Percentiles rank a stretch among this genome's conserved stretches.
These are phyloP conservation scores for Tetrax tetrax DNA, from an alignment of 2,113 vertebrate genomes.

Conservation along the genomic window DNA sequence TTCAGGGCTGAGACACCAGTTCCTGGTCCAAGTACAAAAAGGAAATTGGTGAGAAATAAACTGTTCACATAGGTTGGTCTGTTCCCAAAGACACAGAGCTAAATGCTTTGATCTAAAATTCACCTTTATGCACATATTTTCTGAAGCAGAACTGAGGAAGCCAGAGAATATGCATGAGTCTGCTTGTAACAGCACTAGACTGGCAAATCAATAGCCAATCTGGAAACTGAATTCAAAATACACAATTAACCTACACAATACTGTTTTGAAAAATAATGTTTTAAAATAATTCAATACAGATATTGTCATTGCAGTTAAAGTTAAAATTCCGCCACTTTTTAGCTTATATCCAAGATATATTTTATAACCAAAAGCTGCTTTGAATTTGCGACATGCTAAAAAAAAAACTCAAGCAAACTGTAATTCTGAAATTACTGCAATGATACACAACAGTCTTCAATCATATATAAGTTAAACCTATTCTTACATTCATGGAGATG, in stretches of 20 bases:
- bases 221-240: constrained; percentile 9
- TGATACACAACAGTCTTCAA: background rate
- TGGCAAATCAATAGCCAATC: constrained; percentile 59
- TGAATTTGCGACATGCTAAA: background rate
- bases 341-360: background rate
- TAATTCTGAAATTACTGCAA: background rate
- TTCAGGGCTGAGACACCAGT: background rate
- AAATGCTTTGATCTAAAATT: background rate
- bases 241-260: background rate
- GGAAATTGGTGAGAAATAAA: background rate
- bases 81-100: background rate
- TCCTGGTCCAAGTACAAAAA: background rate
- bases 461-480: background rate
- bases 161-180: constrained; percentile 2
- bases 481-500: background rate
- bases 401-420: background rate
- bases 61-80: background rate
- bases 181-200: background rate
- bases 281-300: background rate
- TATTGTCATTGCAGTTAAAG: background rate
- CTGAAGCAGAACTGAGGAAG: background rate
- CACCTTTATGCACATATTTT: background rate
- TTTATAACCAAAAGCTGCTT: background rate
- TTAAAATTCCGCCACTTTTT: background rate
- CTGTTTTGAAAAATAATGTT: background rate